phyloP scores from a whole-genome alignment of 2,888 invertebrate genomes.

The Machimus atricapillus region DNA sequence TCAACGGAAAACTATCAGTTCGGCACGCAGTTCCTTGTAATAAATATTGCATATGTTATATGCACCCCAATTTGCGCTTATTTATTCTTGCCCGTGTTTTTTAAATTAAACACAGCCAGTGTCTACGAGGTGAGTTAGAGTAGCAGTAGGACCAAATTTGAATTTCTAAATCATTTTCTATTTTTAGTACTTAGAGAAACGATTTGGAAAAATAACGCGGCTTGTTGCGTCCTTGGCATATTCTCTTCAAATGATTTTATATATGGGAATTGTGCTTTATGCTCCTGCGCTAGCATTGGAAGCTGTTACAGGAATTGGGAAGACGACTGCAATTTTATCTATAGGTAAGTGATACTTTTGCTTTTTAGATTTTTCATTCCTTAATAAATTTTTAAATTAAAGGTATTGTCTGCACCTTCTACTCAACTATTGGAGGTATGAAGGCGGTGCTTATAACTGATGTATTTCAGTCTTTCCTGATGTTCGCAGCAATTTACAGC shows the following conservation, averaged over 20 bases:
- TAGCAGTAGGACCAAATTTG: background rate
- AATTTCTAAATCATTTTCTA: background rate
- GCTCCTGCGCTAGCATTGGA: constrained; percentile 91
- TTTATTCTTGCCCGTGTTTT: constrained; percentile 85
- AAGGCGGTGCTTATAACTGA: constrained; percentile 90
- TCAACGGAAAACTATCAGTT: constrained; percentile 86
- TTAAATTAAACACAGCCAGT: constrained; percentile 81
- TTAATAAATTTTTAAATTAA: constrained; percentile 47
- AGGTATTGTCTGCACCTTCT: constrained; percentile 82
- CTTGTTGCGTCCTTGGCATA: constrained; percentile 83
- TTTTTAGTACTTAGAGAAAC: constrained; percentile 81
- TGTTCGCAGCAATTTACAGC: constrained; percentile 83
- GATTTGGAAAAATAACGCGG: constrained; percentile 82
- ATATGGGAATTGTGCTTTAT: constrained; percentile 91
- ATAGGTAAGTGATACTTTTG: constrained; percentile 64
- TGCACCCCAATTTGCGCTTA: constrained; percentile 80
- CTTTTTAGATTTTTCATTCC: background rate
- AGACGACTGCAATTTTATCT: constrained; percentile 74
- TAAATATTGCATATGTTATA: constrained; percentile 77
- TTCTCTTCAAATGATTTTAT: constrained; percentile 86
- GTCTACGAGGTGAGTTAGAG: constrained; percentile 75
- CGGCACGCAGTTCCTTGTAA: constrained; percentile 80
- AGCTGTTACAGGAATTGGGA: constrained; percentile 81
- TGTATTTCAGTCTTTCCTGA: constrained; percentile 81
- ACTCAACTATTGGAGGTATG: constrained; percentile 88